phyloP scores from a whole-genome alignment of 2,888 invertebrate genomes.

The Panzeria rudis region DNA sequence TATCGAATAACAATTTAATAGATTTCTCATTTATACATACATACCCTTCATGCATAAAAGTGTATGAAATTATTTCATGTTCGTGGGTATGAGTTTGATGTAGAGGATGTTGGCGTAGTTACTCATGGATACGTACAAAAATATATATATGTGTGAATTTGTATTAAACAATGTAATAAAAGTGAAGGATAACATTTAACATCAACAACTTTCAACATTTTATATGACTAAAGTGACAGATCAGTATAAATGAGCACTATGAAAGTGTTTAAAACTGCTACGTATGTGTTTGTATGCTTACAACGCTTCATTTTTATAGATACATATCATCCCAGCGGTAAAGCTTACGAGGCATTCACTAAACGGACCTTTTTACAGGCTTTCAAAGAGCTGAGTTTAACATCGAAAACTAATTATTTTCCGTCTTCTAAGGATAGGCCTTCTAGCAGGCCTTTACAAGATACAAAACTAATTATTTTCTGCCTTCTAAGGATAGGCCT shows the following conservation, averaged over 20 bases:
- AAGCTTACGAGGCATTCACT: too few relatives aligned
- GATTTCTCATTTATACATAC: background rate
- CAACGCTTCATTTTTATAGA: background rate
- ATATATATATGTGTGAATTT: background rate
- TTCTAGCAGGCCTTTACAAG: too few relatives aligned
- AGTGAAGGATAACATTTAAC: constrained; percentile 50
- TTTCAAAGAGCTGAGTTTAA: too few relatives aligned
- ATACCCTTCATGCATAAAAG: background rate
- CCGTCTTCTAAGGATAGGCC: too few relatives aligned
- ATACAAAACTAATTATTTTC: too few relatives aligned
- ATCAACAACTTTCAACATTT: constrained; percentile 39
- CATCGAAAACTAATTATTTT: too few relatives aligned
- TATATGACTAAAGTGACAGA: constrained; percentile 37
- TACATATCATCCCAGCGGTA: too few relatives aligned
- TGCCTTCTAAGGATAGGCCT: too few relatives aligned
- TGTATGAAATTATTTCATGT: background rate
- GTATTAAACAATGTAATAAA: constrained; percentile 27
- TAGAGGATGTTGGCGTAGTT: background rate
- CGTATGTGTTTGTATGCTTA: background rate
- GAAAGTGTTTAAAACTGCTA: background rate
- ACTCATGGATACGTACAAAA: background rate
- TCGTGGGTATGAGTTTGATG: background rate
- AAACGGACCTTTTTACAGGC: too few relatives aligned
- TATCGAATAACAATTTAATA: constrained; percentile 14
- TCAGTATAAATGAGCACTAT: background rate